Conservation (phyloP, 2,113 vertebrate genomes). For the Phalacrocorax aristotelis region DNA sequence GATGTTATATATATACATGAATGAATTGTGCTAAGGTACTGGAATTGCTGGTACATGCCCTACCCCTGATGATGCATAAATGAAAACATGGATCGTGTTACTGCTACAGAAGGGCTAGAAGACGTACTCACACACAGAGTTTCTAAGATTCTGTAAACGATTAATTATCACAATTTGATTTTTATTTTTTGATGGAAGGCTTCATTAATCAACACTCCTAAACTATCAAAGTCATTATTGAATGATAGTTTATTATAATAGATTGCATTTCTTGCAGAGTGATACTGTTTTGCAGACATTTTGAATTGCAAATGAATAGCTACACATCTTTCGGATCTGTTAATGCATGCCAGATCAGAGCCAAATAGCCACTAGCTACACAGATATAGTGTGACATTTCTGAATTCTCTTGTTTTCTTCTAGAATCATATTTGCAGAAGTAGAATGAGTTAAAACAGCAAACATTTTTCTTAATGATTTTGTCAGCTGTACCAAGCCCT, state of each 20-base stretch:
- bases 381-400: background rate
- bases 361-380: background rate
- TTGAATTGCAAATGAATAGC: conserved; percentile 16
- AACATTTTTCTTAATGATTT: background rate
- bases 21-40: background rate
- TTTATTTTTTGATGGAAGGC: background rate
- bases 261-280: background rate
- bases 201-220: background rate
- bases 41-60: background rate
- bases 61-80: background rate
- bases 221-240: background rate
- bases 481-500: background rate
- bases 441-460: background rate
- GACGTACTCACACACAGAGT: background rate
- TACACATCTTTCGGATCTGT: background rate
- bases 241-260: background rate
- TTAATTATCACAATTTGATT: background rate
- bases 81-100: background rate
- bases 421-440: background rate
- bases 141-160: background rate
- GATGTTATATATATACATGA: background rate
- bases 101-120: background rate
- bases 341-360: background rate
- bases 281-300: background rate
- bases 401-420: background rate